Percentiles rank a stretch among this genome's conserved stretches.
Conservation (phyloP, 2,797 vertebrate genomes). For the Ctenochaetus hawaiiensis region DNA sequence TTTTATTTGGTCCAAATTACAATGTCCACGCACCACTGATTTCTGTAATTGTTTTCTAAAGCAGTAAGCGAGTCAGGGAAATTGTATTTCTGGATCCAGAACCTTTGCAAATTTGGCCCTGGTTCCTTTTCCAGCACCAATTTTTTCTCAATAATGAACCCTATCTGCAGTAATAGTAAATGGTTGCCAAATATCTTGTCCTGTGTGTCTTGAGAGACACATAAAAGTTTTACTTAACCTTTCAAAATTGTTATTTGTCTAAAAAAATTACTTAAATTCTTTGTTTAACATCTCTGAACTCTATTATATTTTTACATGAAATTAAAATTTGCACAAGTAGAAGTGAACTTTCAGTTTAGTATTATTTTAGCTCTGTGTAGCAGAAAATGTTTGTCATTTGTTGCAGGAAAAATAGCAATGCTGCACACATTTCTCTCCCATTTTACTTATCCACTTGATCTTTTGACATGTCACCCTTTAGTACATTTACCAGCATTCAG, state of each 20-base stretch:
- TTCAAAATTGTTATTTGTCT: not conserved
- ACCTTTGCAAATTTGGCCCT: slow-evolving; percentile 20
- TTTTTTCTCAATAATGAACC: not conserved
- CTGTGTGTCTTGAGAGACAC: slow-evolving; percentile 1
- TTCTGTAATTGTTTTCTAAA: slow-evolving; percentile 45
- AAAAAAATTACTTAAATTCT: not conserved
- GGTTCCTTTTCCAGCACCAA: slow-evolving; percentile 7
- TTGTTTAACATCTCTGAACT: not conserved
- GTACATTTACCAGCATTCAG: slow-evolving; percentile 69
- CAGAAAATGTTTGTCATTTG: not conserved
- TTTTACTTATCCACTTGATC: slow-evolving; percentile 50
- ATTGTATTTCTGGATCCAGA: slow-evolving; percentile 40
- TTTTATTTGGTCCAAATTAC: slow-evolving; percentile 60
- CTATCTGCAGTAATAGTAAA: slow-evolving; percentile 18
- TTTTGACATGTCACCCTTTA: slow-evolving; percentile 55
- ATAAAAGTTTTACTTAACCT: not conserved
- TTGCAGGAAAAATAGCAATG: not conserved
- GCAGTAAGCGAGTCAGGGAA: slow-evolving; percentile 6
- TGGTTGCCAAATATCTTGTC: not conserved
- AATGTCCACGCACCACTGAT: slow-evolving; percentile 37
- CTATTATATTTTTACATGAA: not conserved
- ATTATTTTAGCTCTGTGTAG: not conserved
- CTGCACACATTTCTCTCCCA: not conserved
- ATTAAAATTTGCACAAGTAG: not conserved
- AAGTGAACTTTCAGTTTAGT: not conserved